phyloP scores from a whole-genome alignment of 2,113 vertebrate genomes.

The Miniopterus natalensis region DNA sequence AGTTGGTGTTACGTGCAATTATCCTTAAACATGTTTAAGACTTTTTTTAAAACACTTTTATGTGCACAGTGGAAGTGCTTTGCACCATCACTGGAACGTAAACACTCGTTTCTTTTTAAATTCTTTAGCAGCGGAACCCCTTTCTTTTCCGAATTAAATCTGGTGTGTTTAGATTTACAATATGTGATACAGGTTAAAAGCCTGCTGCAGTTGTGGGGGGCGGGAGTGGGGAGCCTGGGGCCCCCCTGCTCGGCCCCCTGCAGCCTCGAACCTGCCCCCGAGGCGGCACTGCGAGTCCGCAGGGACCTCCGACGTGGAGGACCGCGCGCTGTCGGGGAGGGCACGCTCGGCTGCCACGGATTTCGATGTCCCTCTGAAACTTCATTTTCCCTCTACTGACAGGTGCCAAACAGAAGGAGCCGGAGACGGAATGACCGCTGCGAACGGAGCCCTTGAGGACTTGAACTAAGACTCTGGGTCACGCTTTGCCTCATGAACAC shows the following conservation, averaged over 20 bases:
- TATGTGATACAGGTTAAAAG: neutral
- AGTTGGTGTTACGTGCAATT: rapidly evolving
- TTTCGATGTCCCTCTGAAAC: neutral
- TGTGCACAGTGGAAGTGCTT: neutral
- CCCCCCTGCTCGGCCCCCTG: neutral
- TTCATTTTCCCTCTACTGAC: slow-evolving; percentile 66
- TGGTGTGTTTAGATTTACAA: neutral
- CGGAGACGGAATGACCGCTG: slow-evolving; percentile 89
- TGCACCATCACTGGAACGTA: neutral
- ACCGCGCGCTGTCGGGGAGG: neutral
- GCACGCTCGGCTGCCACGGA: rapidly evolving
- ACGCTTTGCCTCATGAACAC: slow-evolving; percentile 86
- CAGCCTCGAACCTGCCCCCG: neutral
- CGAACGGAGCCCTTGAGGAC: slow-evolving; percentile 76
- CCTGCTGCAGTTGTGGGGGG: rapidly evolving
- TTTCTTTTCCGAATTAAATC: neutral
- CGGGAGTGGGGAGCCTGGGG: rapidly evolving
- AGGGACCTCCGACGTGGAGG: rapidly evolving
- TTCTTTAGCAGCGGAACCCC: neutral
- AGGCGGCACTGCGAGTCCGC: neutral
- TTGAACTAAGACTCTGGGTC: slow-evolving; percentile 86
- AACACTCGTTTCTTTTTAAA: neutral
- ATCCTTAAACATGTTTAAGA: neutral
- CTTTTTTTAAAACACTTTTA: neutral
- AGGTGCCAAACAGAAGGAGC: slow-evolving; percentile 94